Base-by-base conservation (phyloP, 2,113 vertebrate species). In the Otocyon megalotis region DNA sequence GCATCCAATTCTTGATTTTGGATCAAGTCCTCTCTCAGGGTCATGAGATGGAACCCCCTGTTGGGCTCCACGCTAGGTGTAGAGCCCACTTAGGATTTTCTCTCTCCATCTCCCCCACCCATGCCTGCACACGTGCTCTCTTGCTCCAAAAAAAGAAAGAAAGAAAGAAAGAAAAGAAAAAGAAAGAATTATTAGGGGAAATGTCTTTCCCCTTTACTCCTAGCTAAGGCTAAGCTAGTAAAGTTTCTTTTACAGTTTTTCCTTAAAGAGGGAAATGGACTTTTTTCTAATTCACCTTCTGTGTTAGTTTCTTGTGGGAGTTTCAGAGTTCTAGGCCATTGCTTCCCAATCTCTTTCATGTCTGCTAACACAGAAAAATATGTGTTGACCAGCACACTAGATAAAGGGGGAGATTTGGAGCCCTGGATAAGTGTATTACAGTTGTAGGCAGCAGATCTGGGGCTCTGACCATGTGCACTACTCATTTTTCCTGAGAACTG, bases 261-360 rank as follows among this genome's bases (percentile, higher is more conserved):
- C 14, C n/a, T 94, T 90, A 53, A 93, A 96, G n/a, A 60, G 37
- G 43, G 2, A 77, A 54, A 17, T 56, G 32, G n/a, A 7, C 13
- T 83, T 82, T 95, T 93, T 80, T 56, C 53, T 79, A 81, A 72
- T 48, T 89, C 28, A 77, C n/a, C 30, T 3, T 71, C 10, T 84
- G n/a, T 92, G 74, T n/a, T 60, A 65, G 32, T 95, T 96, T 84
- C 82, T 43, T 80, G 8, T 72, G 14, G 80, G 32, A 74, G 56
- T 79, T 13, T 15, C 81, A 76, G 1, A 84, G 56, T 79, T 90
- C 30, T 71, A 19, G 43, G 54, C 60, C 30, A 26, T 96, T 88
- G 30, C 54, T 80, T 93, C 50, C 48, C 35, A 72, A 8, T 72
- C 43, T 67, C 28, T 83, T 93, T 83, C 5, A 30, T 83, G 20